phyloP scores from a whole-genome alignment of 2,888 invertebrate genomes.

The Cephus pygmeus region DNA sequence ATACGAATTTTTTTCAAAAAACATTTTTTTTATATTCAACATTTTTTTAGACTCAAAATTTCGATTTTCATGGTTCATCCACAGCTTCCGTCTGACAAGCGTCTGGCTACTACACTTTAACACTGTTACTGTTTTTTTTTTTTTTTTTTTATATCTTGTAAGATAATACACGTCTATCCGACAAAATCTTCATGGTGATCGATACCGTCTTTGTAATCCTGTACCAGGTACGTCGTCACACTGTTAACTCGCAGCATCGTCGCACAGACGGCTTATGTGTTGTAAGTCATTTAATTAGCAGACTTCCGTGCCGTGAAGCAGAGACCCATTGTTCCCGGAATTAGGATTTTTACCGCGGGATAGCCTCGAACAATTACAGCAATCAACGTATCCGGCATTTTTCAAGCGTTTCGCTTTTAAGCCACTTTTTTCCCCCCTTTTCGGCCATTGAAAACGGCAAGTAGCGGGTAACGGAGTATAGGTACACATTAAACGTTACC shows the following conservation, averaged over 20 bases:
- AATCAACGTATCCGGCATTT: constrained; percentile 55
- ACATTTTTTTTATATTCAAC: too few species aligned
- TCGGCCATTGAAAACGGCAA: not conserved
- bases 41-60: too few species aligned
- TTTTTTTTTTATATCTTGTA: not conserved
- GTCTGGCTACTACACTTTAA: not conserved
- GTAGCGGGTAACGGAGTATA: not conserved
- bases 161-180: not conserved
- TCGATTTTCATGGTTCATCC: too few species aligned
- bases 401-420: constrained; percentile 2
- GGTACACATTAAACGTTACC: not conserved
- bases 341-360: constrained; percentile 55
- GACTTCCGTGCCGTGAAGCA: constrained; percentile 54
- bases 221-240: not conserved
- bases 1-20: too few species aligned
- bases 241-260: not conserved
- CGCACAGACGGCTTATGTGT: not conserved
- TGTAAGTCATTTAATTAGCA: constrained; percentile 55
- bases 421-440: not conserved
- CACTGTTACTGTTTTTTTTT: too few species aligned
- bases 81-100: too few species aligned
- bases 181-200: not conserved
- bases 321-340: constrained; percentile 56
- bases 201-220: not conserved
- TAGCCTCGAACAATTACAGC: constrained; percentile 47